Conservation (phyloP, 2,113 vertebrate species). For the Labeo catla region DNA sequence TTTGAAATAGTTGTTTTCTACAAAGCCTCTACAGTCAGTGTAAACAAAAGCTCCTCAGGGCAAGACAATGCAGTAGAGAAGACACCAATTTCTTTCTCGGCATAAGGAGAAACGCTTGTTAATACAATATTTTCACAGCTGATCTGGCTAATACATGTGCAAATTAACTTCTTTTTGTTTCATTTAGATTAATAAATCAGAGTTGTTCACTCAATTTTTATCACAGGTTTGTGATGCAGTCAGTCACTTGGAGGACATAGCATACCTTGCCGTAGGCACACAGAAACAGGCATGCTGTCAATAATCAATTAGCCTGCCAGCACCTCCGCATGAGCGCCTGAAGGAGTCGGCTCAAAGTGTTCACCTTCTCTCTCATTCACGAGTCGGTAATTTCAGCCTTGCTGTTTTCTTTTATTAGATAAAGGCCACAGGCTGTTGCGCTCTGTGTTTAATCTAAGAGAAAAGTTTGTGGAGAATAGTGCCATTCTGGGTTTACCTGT, state of each 20-base stretch:
- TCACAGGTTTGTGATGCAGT: constrained; percentile 13
- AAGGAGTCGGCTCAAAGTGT: constrained; percentile 23
- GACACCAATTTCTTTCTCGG: background rate
- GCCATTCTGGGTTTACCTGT: background rate
- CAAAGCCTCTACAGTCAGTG: background rate
- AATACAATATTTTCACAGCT: constrained; percentile 11
- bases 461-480: background rate
- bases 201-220: constrained; percentile 19
- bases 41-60: constrained; percentile 13
- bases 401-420: constrained; percentile 61
- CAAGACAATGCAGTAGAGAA: background rate
- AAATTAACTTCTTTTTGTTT: background rate
- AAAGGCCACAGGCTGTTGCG: constrained; percentile 51
- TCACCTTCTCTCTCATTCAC: constrained; percentile 44
- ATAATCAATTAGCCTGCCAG: constrained; percentile 65
- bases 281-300: constrained; percentile 61
- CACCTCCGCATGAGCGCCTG: constrained; percentile 39
- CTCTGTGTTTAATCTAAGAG: constrained; percentile 32
- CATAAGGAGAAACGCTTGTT: background rate
- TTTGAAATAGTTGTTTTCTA: background rate
- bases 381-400: constrained; percentile 41
- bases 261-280: constrained; percentile 53
- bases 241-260: constrained; percentile 49
- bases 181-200: background rate
- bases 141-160: constrained; percentile 1